Percentiles rank a stretch among this genome's conserved stretches.
phyloP scores from a whole-genome alignment of 2,797 vertebrate genomes.

The Florisuga fusca region DNA sequence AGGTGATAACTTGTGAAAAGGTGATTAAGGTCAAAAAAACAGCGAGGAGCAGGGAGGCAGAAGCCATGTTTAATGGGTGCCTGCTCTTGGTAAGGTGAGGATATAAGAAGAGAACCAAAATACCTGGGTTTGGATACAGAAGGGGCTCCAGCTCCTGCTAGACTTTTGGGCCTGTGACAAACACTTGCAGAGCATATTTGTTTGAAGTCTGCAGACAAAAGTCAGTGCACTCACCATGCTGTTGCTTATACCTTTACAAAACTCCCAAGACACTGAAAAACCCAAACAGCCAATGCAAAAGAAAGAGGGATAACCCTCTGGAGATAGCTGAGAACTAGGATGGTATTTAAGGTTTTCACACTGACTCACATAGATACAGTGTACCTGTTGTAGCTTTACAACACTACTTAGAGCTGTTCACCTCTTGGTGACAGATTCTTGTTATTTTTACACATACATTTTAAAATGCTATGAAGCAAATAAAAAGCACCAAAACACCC shows the following conservation, averaged over 20 bases:
- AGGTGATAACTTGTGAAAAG: accelerated
- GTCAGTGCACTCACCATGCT: background rate
- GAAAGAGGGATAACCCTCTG: background rate
- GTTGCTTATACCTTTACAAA: background rate
- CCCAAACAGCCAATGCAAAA: background rate
- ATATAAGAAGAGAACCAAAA: background rate
- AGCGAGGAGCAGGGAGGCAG: background rate
- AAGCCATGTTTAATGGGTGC: background rate
- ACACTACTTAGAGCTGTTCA: background rate
- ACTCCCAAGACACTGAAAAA: background rate
- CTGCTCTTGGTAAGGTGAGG: background rate
- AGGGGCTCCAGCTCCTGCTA: background rate
- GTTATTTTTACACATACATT: background rate
- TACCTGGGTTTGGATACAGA: background rate
- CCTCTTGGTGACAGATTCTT: background rate
- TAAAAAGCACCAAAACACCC: background rate
- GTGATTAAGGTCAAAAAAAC: accelerated
- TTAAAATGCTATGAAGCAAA: background rate
- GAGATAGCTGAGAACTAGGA: background rate
- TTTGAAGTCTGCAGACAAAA: constrained; percentile 41
- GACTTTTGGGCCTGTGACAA: constrained; percentile 16
- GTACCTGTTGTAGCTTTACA: background rate
- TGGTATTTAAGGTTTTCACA: background rate
- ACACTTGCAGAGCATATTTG: background rate
- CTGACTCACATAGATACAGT: background rate